Conservation (phyloP, 2,888 invertebrate genomes). For the Eustalomyia histrio region DNA sequence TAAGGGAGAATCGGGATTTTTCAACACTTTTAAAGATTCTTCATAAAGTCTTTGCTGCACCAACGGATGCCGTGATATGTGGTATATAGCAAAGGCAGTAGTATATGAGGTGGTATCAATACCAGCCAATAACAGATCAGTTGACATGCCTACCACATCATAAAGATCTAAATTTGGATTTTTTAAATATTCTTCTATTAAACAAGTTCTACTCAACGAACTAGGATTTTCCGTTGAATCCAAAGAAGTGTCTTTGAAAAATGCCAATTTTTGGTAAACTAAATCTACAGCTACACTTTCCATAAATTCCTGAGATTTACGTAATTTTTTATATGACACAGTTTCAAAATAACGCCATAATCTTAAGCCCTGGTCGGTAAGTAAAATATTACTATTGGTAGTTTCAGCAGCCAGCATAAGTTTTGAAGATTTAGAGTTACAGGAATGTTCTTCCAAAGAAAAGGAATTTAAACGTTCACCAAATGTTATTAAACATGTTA, state of each 20-base stretch:
- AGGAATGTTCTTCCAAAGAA: constrained; percentile 81
- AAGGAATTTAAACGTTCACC: constrained; percentile 86
- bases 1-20: constrained; percentile 79
- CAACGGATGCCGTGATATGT: constrained; percentile 85
- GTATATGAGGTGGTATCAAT: constrained; percentile 92
- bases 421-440: constrained; percentile 83
- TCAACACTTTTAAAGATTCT: constrained; percentile 83
- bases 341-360: constrained; percentile 87
- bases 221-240: constrained; percentile 15
- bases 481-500: constrained; percentile 87
- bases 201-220: constrained; percentile 77
- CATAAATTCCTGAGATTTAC: constrained; percentile 85
- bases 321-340: constrained; percentile 85
- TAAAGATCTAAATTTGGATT: constrained; percentile 86
- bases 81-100: constrained; percentile 88
- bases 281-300: constrained; percentile 86
- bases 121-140: constrained; percentile 91
- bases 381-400: constrained; percentile 83
- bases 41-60: constrained; percentile 85
- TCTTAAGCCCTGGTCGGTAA: constrained; percentile 78
- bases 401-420: constrained; percentile 86
- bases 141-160: constrained; percentile 90
- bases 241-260: constrained; percentile 77
- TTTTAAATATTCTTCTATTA: constrained; percentile 85
- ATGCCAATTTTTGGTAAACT: constrained; percentile 81